These are phyloP conservation scores for Acyrthosiphon pisum DNA, from an alignment of 1,140 invertebrate species.

Conservation along the genomic window DNA sequence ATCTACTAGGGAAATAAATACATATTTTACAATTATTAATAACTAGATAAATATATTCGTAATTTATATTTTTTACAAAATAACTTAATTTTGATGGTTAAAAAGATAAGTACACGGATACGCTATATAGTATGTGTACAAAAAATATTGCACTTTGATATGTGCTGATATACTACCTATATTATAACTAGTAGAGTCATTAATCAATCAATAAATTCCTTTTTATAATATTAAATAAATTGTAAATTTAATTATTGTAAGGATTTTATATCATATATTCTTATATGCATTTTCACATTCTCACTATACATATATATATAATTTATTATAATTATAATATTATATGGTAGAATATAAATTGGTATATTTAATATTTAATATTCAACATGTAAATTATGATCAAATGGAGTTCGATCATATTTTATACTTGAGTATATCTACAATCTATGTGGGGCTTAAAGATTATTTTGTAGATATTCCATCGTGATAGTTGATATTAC, in stretches of 20 bases:
- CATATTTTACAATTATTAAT: too few species aligned
- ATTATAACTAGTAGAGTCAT: too few species aligned
- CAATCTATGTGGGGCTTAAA: neutral
- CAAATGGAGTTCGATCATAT: neutral
- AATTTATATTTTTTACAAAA: too few species aligned
- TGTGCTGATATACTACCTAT: too few species aligned
- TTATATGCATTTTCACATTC: neutral
- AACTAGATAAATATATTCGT: too few species aligned
- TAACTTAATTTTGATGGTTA: too few species aligned
- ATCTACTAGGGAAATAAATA: too few species aligned
- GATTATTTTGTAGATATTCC: neutral
- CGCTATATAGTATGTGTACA: too few species aligned
- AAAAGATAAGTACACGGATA: too few species aligned
- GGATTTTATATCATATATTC: neutral
- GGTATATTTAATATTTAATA: neutral
- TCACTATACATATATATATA: neutral
- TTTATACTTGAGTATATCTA: neutral
- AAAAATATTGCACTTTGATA: too few species aligned
- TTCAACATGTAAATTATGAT: neutral
- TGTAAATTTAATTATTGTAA: neutral
- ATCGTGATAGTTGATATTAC: neutral
- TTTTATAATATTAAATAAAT: too few species aligned
- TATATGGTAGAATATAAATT: neutral
- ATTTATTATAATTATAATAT: neutral
- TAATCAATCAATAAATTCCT: too few species aligned